phyloP scores from a whole-genome alignment of 2,113 vertebrate genomes.

The Platysteira castanea region DNA sequence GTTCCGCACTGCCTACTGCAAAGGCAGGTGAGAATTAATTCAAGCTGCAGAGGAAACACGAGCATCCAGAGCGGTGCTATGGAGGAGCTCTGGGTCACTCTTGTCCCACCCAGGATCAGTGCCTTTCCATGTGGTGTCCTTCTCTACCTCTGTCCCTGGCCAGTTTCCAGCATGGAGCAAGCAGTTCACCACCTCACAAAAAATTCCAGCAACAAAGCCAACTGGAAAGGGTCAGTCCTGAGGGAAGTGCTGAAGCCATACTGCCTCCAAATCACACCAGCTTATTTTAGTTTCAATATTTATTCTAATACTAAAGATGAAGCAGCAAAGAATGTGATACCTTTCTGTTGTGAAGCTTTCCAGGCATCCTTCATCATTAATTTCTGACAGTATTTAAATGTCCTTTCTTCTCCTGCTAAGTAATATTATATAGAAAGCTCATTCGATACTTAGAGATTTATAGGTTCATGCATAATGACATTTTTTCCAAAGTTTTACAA shows the following conservation, averaged over 20 bases:
- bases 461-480: neutral
- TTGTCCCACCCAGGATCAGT: neutral
- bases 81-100: neutral
- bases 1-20: neutral
- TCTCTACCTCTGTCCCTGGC: neutral
- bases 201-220: neutral
- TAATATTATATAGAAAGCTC: neutral
- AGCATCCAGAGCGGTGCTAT: neutral
- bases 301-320: neutral
- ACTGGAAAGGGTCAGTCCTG: neutral
- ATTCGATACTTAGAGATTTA: neutral
- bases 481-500: neutral
- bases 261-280: neutral
- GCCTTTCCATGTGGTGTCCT: neutral
- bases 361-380: neutral
- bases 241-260: neutral
- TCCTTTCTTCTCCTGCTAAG: neutral
- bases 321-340: neutral
- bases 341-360: neutral
- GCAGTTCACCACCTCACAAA: neutral
- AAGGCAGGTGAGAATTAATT: neutral
- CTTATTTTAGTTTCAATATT: neutral
- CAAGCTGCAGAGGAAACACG: rapidly evolving
- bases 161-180: neutral
- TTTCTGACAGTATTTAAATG: slow-evolving; percentile 19